A percentile compares a stretch with the other conserved stretches of the same genome.
phyloP scores from a whole-genome alignment of 2,113 vertebrate genomes.

The Chloebia gouldiae region DNA sequence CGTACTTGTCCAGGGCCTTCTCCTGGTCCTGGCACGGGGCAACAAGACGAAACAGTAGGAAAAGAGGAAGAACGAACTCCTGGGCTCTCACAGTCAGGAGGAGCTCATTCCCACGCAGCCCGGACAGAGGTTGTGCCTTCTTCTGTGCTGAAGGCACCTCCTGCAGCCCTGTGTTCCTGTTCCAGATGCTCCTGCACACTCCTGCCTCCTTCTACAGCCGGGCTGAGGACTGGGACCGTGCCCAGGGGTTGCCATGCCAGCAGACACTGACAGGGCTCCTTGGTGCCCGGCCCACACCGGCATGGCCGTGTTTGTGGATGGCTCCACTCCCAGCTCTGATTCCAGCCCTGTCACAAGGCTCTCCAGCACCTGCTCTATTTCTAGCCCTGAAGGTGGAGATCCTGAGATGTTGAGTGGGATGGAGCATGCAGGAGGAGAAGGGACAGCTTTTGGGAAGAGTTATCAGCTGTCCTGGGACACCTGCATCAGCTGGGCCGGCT shows the following conservation, averaged over 20 bases:
- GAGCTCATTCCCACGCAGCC: rapidly evolving
- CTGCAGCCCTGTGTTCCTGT: background rate
- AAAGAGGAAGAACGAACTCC: background rate
- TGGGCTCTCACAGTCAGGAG: background rate
- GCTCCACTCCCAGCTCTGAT: background rate
- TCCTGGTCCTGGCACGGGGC: slow-evolving; percentile 83
- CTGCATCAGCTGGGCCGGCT: background rate
- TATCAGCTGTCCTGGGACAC: background rate
- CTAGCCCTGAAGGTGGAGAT: background rate
- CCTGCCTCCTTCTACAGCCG: background rate
- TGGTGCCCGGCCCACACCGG: rapidly evolving
- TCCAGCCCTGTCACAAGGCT: background rate
- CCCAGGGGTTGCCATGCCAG: background rate
- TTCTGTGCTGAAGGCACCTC: background rate
- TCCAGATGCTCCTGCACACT: background rate
- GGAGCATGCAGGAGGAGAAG: background rate
- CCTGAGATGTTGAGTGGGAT: background rate
- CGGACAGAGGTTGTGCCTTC: rapidly evolving
- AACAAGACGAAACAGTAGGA: background rate
- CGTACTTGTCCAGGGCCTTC: slow-evolving; percentile 88
- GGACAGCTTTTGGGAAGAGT: background rate
- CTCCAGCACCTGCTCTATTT: background rate
- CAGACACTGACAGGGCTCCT: rapidly evolving
- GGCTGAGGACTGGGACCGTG: background rate
- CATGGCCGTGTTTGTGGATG: rapidly evolving